Evolutionary conservation across 2,888 invertebrate species (phyloP).

Genomic region (Hedya salicella): DNA sequence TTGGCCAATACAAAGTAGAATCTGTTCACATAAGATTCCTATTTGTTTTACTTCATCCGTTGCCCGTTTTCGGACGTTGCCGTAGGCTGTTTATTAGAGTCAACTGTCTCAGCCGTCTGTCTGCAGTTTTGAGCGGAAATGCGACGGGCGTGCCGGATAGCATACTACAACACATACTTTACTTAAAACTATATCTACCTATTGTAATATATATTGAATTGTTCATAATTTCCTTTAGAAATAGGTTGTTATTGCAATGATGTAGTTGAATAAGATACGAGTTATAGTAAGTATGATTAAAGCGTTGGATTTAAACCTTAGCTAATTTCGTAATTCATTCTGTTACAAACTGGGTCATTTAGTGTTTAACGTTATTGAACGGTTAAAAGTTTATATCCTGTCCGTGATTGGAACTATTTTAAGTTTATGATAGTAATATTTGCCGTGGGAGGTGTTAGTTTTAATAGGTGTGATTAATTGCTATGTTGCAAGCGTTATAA

Average conservation of each 20-base stretch:
- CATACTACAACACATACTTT: conserved; percentile 48
- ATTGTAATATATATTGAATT: no score
- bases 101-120: conserved; percentile 24
- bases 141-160: conserved; percentile 57
- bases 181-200: conserved; percentile 9
- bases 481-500: neutral
- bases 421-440: neutral
- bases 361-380: conserved; percentile 8
- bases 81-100: conserved; percentile 12
- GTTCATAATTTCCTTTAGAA: neutral
- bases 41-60: neutral
- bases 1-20: neutral
- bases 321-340: conserved; percentile 26
- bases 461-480: neutral
- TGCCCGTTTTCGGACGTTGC: neutral
- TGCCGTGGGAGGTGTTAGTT: neutral
- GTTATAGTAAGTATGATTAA: neutral
- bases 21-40: neutral
- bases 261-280: neutral
- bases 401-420: neutral
- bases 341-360: conserved; percentile 24
- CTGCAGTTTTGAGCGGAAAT: conserved; percentile 46
- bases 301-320: conserved; percentile 14
- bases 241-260: neutral
- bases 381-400: conserved; percentile 27